Evolutionary conservation across 2,888 invertebrate species (phyloP).

Genomic region (Yponomeuta evonymella): DNA sequence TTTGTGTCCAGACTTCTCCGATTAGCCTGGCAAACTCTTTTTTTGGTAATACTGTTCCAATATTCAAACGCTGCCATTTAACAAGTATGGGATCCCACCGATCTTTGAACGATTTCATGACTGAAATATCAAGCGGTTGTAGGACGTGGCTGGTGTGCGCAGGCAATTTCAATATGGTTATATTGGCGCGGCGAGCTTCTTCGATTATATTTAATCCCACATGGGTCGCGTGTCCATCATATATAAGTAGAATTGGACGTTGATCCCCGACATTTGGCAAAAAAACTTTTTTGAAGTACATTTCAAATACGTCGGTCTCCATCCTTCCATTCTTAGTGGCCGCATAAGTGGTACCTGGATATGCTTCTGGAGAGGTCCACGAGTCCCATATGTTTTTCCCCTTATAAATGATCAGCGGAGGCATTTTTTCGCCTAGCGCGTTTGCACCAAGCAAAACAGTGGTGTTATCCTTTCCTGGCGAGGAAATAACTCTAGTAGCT

Average conservation of each 20-base stretch:
- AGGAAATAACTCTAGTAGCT: constrained; percentile 25
- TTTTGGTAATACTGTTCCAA: no score
- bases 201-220: constrained; percentile 24
- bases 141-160: constrained; percentile 25
- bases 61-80: no score
- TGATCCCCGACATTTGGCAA: constrained; percentile 18
- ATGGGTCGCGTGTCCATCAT: constrained; percentile 36
- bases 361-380: constrained; percentile 27
- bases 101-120: no score
- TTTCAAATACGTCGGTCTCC: constrained; percentile 19
- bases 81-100: no score
- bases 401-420: constrained; percentile 29
- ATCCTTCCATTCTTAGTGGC: constrained; percentile 20
- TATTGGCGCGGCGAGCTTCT: constrained; percentile 21
- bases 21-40: no score
- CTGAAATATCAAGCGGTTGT: no score
- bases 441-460: constrained; percentile 27
- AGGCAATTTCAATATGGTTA: constrained; percentile 31
- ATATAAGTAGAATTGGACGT: constrained; percentile 24
- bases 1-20: no score
- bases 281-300: constrained; percentile 29
- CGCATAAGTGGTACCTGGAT: constrained; percentile 28
- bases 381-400: constrained; percentile 33
- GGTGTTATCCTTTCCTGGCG: constrained; percentile 29
- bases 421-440: constrained; percentile 28